Percentiles rank a stretch among this genome's conserved stretches.
Conservation (phyloP, 2,113 vertebrate species). For the Tinamus guttatus region DNA sequence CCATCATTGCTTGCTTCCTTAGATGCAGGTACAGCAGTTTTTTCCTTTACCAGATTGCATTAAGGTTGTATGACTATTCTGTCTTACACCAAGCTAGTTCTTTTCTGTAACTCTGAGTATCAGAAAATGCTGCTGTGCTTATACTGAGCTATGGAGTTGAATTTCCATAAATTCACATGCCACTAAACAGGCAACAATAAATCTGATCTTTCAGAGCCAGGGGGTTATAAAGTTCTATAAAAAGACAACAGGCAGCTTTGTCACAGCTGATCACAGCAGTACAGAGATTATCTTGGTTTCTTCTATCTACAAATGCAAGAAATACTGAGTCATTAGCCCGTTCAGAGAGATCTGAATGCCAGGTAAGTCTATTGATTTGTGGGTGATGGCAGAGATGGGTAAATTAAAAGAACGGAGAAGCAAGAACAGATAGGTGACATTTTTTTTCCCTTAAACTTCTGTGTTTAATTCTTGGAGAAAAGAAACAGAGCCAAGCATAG, state of each 20-base stretch:
- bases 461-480: neutral
- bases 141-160: neutral
- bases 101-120: neutral
- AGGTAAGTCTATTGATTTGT: neutral
- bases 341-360: neutral
- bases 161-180: neutral
- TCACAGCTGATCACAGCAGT: neutral
- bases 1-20: neutral
- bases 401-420: neutral
- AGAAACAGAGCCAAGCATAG: neutral
- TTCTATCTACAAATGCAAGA: neutral
- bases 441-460: neutral
- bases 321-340: neutral
- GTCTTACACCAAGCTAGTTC: neutral
- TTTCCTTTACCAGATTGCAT: neutral
- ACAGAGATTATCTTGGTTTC: neutral
- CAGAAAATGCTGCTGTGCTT: neutral
- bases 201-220: neutral
- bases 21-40: neutral
- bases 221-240: neutral
- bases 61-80: neutral
- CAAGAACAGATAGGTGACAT: neutral
- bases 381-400: neutral
- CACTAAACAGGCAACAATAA: slow-evolving; percentile 6
- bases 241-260: neutral